Evolutionary conservation across 2,113 vertebrate species (phyloP).

Genomic region (Phainopepla nitens): DNA sequence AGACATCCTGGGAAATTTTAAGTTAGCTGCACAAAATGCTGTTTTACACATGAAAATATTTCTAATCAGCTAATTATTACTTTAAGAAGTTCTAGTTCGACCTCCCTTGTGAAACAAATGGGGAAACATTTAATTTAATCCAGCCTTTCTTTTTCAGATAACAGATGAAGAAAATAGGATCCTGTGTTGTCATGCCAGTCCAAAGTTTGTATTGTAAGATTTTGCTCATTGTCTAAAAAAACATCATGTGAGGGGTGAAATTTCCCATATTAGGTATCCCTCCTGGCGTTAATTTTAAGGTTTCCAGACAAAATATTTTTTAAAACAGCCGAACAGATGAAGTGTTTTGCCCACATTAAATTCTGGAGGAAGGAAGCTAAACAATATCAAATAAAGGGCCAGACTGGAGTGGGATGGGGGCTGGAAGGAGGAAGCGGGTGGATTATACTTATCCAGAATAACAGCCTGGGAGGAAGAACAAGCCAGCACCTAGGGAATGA

Average conservation of each 20-base stretch:
- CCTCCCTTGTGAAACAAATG: not conserved
- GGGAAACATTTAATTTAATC: not conserved
- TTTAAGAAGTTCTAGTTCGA: not conserved
- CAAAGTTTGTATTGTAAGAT: not conserved
- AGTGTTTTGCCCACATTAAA: not conserved
- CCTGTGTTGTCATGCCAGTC: not conserved
- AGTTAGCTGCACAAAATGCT: not conserved
- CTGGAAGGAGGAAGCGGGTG: not conserved
- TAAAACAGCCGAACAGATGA: not conserved
- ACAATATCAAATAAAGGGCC: not conserved
- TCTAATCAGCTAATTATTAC: not conserved
- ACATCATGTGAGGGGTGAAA: not conserved
- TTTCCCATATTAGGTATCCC: not conserved
- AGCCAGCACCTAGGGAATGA: not conserved
- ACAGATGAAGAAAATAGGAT: not conserved
- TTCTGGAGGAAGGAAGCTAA: constrained; percentile 19
- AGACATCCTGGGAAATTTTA: not conserved
- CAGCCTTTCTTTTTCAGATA: not conserved
- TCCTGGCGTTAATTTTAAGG: not conserved
- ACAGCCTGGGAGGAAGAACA: not conserved
- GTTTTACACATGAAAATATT: not conserved
- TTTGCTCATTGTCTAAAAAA: not conserved
- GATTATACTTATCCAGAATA: not conserved
- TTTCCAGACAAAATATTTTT: not conserved
- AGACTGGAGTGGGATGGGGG: not conserved